Evolutionary conservation across 1,140 invertebrate species (phyloP).

Genomic region (Drosophila sp.): DNA sequence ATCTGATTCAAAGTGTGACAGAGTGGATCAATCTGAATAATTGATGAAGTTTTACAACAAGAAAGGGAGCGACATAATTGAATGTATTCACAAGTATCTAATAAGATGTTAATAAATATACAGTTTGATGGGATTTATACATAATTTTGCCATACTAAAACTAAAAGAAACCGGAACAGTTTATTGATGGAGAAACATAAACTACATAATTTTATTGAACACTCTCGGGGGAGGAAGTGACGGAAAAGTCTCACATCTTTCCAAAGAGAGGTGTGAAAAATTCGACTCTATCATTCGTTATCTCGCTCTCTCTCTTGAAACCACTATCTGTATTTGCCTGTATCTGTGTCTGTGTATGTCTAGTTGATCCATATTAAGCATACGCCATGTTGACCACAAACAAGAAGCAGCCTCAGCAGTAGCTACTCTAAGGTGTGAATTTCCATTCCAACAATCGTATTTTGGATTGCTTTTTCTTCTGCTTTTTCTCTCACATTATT

Average conservation of each 20-base stretch:
- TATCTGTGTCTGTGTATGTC: neutral
- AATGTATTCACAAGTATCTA: neutral
- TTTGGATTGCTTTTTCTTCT: constrained; percentile 45
- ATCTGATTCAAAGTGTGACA: neutral
- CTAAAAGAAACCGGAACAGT: constrained; percentile 3
- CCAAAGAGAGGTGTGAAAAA: neutral
- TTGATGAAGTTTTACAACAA: neutral
- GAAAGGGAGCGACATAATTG: neutral
- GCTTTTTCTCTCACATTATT: constrained; percentile 21
- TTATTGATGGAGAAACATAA: neutral
- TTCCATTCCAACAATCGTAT: neutral
- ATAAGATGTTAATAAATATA: neutral
- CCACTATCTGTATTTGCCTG: neutral
- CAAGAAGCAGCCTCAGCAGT: neutral
- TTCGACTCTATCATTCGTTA: neutral
- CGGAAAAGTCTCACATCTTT: neutral
- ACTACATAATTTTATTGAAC: constrained; percentile 2
- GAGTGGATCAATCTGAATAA: constrained; percentile 2
- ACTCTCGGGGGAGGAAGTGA: neutral
- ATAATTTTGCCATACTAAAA: neutral
- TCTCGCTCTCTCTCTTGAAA: neutral
- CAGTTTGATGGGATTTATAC: neutral
- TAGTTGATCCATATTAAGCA: constrained; percentile 43
- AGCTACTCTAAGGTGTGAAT: constrained; percentile 3
- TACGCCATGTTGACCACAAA: constrained; percentile 51